Evolutionary conservation across 2,797 vertebrate species (phyloP), one percentile per base, ranked within the genome.

Genomic region (Sebastes jordani): DNA sequence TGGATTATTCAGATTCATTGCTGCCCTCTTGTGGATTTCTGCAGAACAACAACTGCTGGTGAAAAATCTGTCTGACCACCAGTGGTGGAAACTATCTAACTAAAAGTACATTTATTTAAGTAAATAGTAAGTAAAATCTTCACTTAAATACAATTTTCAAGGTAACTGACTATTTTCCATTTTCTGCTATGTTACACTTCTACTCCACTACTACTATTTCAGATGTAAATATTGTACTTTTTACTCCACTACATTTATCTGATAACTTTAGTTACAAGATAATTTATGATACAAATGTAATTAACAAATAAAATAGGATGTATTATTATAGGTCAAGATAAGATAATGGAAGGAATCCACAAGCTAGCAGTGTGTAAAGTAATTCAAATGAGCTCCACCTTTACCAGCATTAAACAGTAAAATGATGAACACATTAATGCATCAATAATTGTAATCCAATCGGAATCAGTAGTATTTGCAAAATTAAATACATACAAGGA

Each of bases 1-100:
- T 3, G 7, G n/a, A n/a, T 25, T 11, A 59, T 36, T 59, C 10
- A 38, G 7, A 66, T 55, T 23, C 70, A 34, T 38, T 75, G 72
- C 72, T 83, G 84, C 87, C 56, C 78, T 86, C 94, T 89, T 77
- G 82, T 89, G 93, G 83, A 49, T 3, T 32, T 18, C 2, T 67
- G 18, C 38, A 29, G n/a, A 85, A 84, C 67, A 34, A 56, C 78
- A 73, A 3, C 32, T n/a, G 3, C 23, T 8, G 18, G 1, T 38
- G 14, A 46, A 63, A 61, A 63, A 61, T 38, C 13, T 52, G 23
- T 20, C 4, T 16, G 27, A 54, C 5, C 34, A 56, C 7, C 8
- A n/a, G 22, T 22, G 5, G 14, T 61, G 11, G 22, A 63, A n/a
- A 30, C 18, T 52, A 64, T 27, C 23, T 58, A 56, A 56, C 6